Evolutionary conservation across 2,113 vertebrate species (phyloP).

Genomic region (Nibea albiflora): DNA sequence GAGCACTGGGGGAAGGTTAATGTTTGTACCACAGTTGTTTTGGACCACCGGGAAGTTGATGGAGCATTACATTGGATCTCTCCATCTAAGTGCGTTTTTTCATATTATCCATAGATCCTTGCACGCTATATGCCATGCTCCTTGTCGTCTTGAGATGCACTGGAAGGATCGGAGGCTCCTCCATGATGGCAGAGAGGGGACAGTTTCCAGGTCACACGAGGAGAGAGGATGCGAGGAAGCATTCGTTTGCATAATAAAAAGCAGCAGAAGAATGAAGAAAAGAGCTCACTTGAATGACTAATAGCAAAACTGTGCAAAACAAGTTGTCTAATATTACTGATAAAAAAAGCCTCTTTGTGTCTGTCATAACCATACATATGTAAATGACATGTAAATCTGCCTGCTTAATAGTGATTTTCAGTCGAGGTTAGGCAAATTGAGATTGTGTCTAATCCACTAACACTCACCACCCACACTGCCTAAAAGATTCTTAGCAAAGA

Average conservation of each 20-base stretch:
- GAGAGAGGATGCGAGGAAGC: neutral
- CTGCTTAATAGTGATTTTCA: conserved; percentile 55
- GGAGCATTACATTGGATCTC: too few species aligned
- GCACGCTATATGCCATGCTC: too few species aligned
- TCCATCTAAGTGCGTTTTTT: too few species aligned
- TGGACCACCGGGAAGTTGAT: too few species aligned
- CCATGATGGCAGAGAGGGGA: neutral
- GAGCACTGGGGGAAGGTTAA: too few species aligned
- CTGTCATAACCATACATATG: conserved; percentile 49
- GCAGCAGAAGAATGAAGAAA: too few species aligned
- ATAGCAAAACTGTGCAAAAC: neutral
- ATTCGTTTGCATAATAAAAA: too few species aligned
- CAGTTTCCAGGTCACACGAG: neutral
- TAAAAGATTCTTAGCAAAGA: conserved; percentile 39
- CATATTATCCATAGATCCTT: too few species aligned
- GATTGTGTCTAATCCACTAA: conserved; percentile 69
- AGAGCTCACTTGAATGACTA: neutral
- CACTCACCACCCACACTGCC: conserved; percentile 52
- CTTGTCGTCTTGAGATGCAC: neutral
- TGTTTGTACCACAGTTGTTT: too few species aligned
- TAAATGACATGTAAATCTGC: conserved; percentile 64
- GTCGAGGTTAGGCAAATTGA: conserved; percentile 53
- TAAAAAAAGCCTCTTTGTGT: conserved; percentile 30
- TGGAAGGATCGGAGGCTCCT: neutral
- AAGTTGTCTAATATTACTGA: conserved; percentile 28